Base-by-base conservation (phyloP, 2,888 invertebrate species). In the Icerya purchasi region DNA sequence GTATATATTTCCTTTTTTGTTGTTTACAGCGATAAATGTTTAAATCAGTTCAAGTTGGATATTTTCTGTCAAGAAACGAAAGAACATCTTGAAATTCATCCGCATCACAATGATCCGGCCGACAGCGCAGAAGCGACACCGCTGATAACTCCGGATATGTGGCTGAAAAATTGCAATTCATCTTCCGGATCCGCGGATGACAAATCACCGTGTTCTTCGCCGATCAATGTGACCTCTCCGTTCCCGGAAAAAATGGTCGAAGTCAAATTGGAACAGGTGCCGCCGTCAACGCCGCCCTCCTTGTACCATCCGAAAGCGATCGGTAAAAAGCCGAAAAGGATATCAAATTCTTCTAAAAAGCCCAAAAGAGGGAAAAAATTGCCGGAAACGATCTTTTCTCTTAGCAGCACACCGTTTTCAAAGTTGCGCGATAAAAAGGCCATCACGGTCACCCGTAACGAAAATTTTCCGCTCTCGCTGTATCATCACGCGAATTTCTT, bases 11-110 rank as follows among this genome's bases (percentile, higher is more conserved):
- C 10, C 51, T 36, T n/a, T 19, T 25, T 1, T 18, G 57, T 56
- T 53, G 59, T 54, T 72, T 86, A 81, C 72, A 89, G 89, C 54
- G 89, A 91, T 72, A 90, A 90, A 76, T 93, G 92, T 69, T 77
- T 92, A 65, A 92, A 91, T 70, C 91, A 92, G 72, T 93, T 92
- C 77, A 92, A 93, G 75, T 92, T 93, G 91, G 89, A 91, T 72
- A 90, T 92, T 64, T 93, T 93, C 74, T 92, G 92, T 73, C 82
- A 86, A 57, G 92, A 92, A 74, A 90, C 92, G 3, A 85, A 89
- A 70, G 90, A 91, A 5, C 91, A 91, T 70, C 77, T 92, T 61
- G 87, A 90, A 70, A 80, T 90, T 60, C 76, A 77, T 63, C 85
- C 86, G 1, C 85, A 86, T 70, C 72, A 84, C 66, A 79, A 77